phyloP scores from a whole-genome alignment of 1,140 invertebrate genomes.

The Bombus superbus region DNA sequence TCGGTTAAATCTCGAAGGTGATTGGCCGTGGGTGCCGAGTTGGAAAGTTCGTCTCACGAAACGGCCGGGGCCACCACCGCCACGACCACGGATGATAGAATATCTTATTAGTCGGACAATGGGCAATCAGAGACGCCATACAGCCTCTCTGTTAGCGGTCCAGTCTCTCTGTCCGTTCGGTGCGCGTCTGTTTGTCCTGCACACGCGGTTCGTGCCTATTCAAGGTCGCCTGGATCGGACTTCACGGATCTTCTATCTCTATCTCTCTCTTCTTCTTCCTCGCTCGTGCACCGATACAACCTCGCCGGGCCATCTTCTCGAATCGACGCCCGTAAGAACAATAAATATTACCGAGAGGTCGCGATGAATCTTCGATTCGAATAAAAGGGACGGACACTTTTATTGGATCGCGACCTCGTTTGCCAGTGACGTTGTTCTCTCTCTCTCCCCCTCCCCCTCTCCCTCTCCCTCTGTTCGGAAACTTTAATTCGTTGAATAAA shows the following conservation, averaged over 20 bases:
- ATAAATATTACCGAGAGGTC: conserved; percentile 16
- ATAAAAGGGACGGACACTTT: background rate
- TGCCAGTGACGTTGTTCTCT: background rate
- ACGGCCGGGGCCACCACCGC: conserved; percentile 61
- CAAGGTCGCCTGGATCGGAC: conserved; percentile 61
- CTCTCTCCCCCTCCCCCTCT: background rate
- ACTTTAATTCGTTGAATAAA: background rate
- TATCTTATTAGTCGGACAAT: conserved; percentile 82
- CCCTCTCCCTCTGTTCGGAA: background rate
- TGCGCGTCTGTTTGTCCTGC: conserved; percentile 63
- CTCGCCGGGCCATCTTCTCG: conserved; percentile 16
- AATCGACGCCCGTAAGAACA: conserved; percentile 37
- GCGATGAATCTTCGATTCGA: background rate
- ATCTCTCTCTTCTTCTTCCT: background rate
- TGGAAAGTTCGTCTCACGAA: conserved; percentile 58
- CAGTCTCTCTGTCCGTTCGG: conserved; percentile 59
- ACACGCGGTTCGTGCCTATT: conserved; percentile 44
- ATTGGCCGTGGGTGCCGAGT: conserved; percentile 63
- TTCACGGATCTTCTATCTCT: background rate
- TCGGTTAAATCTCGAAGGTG: conserved; percentile 64
- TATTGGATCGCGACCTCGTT: background rate
- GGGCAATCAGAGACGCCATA: conserved; percentile 80
- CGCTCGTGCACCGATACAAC: background rate
- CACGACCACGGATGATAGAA: conserved; percentile 76
- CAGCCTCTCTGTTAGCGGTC: conserved; percentile 76